phyloP scores from a whole-genome alignment of 2,888 invertebrate species.

The Brachyptera putata region DNA sequence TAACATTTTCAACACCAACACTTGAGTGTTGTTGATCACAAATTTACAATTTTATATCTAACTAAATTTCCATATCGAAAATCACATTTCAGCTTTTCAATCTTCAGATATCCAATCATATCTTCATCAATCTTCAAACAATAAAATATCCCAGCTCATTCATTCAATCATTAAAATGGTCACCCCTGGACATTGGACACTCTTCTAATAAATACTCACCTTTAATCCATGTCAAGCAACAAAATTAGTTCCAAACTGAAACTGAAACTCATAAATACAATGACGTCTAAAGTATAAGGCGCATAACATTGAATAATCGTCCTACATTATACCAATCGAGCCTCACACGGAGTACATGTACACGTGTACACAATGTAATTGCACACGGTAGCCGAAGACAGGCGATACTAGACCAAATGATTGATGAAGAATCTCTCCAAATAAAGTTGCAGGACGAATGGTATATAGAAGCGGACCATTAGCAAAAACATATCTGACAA shows the following conservation, averaged over 20 bases:
- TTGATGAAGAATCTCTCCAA: background rate
- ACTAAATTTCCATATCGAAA: no score
- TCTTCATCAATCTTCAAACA: no score
- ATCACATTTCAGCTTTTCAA: no score
- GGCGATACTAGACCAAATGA: background rate
- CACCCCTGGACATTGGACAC: background rate
- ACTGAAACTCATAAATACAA: background rate
- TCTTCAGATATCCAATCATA: no score
- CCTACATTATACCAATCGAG: background rate
- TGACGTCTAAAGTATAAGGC: background rate
- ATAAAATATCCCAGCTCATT: no score
- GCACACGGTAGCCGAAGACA: background rate
- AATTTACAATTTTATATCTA: no score
- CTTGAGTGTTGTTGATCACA: no score
- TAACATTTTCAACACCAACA: no score
- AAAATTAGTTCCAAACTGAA: slow-evolving; percentile 2
- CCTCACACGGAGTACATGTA: background rate
- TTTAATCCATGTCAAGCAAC: background rate
- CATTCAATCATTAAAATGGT: no score
- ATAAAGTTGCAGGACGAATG: background rate
- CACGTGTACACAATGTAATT: background rate
- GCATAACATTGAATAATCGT: background rate
- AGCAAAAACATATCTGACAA: background rate
- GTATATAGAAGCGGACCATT: background rate
- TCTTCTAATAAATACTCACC: background rate